Evolutionary conservation across 1,140 invertebrate species (phyloP).

Genomic region (Ctenoplectra terminalis): DNA sequence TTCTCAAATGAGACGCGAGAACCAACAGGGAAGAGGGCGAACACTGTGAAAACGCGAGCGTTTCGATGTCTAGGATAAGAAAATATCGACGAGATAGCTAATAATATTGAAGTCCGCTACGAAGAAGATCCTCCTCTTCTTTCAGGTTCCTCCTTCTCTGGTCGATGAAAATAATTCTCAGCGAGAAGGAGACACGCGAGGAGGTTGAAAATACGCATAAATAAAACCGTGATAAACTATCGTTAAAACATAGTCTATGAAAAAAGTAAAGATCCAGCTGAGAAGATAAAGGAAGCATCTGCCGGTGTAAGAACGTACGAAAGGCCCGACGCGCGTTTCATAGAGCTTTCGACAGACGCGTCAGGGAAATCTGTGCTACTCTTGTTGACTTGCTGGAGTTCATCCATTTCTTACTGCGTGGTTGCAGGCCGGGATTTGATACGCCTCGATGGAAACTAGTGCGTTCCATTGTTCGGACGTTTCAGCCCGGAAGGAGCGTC

Average conservation of each 20-base stretch:
- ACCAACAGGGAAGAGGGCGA: not conserved
- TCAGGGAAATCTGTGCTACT: not conserved
- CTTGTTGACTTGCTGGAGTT: not conserved
- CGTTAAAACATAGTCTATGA: conserved; percentile 2
- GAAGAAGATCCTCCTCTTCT: not conserved
- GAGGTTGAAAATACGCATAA: not conserved
- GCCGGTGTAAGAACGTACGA: not conserved
- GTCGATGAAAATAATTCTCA: not conserved
- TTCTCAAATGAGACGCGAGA: not conserved
- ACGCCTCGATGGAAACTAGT: not conserved
- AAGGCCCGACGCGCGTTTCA: conserved; percentile 1
- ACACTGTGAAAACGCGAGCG: conserved; percentile 3
- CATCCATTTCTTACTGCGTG: not conserved
- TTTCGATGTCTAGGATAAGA: not conserved
- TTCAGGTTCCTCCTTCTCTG: too few species aligned
- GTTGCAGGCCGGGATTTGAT: not conserved
- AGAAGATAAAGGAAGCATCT: not conserved
- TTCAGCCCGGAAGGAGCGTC: not conserved
- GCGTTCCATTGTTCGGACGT: not conserved
- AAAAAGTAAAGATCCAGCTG: not conserved
- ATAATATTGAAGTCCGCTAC: conserved; percentile 2
- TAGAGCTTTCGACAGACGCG: not conserved
- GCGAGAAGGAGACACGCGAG: not conserved
- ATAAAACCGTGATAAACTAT: conserved; percentile 14
- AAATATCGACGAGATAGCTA: conserved; percentile 8